Conservation (phyloP, 1,140 invertebrate species). For the Epicauta chinensis region DNA sequence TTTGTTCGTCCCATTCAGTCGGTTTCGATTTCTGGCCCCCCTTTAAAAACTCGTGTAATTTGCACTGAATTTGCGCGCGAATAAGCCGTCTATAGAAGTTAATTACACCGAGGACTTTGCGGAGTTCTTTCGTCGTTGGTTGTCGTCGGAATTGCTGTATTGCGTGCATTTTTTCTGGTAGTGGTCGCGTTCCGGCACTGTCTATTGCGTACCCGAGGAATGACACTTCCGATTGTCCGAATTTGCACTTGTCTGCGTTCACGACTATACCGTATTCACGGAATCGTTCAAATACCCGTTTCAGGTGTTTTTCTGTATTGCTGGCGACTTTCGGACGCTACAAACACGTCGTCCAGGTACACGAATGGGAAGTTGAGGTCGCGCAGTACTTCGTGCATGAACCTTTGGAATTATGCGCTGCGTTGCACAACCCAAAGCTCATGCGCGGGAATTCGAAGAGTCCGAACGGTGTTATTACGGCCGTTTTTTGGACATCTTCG, state of each 20-base stretch:
- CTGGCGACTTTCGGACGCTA: no score
- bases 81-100: no score
- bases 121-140: constrained; percentile 20
- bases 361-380: constrained; percentile 32
- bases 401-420: constrained; percentile 45
- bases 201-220: constrained; percentile 38
- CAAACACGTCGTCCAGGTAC: constrained; percentile 41
- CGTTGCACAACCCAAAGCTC: constrained; percentile 37
- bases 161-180: constrained; percentile 30
- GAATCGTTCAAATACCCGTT: constrained; percentile 28
- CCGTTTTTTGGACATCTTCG: constrained; percentile 38
- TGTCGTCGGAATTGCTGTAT: constrained; percentile 25
- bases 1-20: no score
- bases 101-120: constrained; percentile 31
- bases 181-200: constrained; percentile 30
- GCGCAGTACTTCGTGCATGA: constrained; percentile 44
- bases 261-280: constrained; percentile 25
- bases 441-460: constrained; percentile 37
- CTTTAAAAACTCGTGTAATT: no score
- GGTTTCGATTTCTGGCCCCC: no score
- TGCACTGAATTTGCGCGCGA: no score
- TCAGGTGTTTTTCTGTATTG: constrained; percentile 29
- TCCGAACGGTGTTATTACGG: constrained; percentile 38
- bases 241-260: constrained; percentile 34
- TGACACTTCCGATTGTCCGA: constrained; percentile 22